A percentile compares a stretch with the other conserved stretches of the same genome.
These are phyloP conservation scores for Salminus brasiliensis DNA, from an alignment of 2,113 vertebrate genomes.

Conservation along the genomic window DNA sequence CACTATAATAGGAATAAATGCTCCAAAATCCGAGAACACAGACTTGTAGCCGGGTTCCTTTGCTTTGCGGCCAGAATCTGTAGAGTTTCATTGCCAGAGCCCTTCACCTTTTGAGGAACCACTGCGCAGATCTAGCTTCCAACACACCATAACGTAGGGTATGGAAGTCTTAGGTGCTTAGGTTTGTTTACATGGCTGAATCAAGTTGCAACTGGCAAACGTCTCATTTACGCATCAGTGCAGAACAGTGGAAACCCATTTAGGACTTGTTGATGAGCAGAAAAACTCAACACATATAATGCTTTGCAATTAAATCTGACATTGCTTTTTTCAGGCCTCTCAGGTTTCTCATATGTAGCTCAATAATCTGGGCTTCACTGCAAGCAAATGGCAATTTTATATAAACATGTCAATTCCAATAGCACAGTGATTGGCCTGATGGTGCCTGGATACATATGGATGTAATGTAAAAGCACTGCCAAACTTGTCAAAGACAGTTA, in stretches of 20 bases:
- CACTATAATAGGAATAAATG: background rate
- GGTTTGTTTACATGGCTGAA: background rate
- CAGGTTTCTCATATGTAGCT: constrained; percentile 2
- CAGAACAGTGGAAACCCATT: background rate
- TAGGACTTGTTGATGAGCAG: background rate
- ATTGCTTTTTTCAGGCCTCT: background rate
- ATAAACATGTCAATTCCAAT: background rate
- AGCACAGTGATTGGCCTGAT: background rate
- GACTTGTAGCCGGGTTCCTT: background rate
- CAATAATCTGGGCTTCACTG: background rate
- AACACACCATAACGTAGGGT: background rate
- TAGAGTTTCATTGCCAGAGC: background rate
- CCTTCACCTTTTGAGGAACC: background rate
- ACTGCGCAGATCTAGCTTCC: background rate
- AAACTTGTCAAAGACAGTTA: constrained; percentile 40
- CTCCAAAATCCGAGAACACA: too few relatives aligned
- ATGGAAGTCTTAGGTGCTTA: constrained; percentile 2
- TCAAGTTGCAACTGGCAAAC: background rate
- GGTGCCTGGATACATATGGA: constrained; percentile 7
- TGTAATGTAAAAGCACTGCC: constrained; percentile 25
- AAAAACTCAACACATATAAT: background rate
- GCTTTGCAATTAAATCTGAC: background rate
- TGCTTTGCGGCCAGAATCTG: background rate
- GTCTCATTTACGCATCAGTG: background rate
- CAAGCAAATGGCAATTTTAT: background rate